Percentiles rank a stretch among this genome's conserved stretches.
Evolutionary conservation across 2,797 vertebrate species (phyloP).

Genomic region (Jordanella pulchra): DNA sequence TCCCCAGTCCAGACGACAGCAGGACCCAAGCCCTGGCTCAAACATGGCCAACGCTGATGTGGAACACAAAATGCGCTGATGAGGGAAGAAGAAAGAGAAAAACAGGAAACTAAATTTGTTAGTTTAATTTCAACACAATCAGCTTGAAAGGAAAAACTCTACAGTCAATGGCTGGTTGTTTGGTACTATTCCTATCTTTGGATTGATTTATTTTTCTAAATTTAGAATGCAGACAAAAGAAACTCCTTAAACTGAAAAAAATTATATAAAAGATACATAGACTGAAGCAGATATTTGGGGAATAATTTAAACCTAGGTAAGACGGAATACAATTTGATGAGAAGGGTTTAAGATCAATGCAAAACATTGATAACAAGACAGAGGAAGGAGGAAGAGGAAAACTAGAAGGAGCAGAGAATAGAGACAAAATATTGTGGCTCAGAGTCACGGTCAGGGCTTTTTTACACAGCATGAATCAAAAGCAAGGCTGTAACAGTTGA

Average conservation of each 20-base stretch:
- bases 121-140: conserved; percentile 62
- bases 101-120: conserved; percentile 29
- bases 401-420: conserved; percentile 16
- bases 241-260: conserved; percentile 21
- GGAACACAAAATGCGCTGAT: conserved; percentile 93
- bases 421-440: conserved; percentile 34
- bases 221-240: conserved; percentile 28
- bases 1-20: conserved; percentile 94
- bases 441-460: conserved; percentile 39
- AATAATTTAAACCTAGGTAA: conserved; percentile 23
- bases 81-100: conserved; percentile 48
- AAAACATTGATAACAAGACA: background rate
- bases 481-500: conserved; percentile 26
- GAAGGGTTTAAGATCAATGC: background rate
- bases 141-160: conserved; percentile 25
- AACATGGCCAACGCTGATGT: conserved; percentile 89
- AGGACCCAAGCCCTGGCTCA: conserved; percentile 95
- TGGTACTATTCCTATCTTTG: conserved; percentile 10
- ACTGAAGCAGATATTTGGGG: conserved; percentile 38
- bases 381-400: background rate
- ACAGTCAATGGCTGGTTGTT: conserved; percentile 40
- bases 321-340: conserved; percentile 9
- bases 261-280: conserved; percentile 17
- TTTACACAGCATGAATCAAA: conserved; percentile 22
- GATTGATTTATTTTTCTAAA: conserved; percentile 19